A percentile compares a stretch with the other conserved stretches of the same genome.
phyloP scores from a whole-genome alignment of 2,888 invertebrate genomes.

The Calameuta pallipes region DNA sequence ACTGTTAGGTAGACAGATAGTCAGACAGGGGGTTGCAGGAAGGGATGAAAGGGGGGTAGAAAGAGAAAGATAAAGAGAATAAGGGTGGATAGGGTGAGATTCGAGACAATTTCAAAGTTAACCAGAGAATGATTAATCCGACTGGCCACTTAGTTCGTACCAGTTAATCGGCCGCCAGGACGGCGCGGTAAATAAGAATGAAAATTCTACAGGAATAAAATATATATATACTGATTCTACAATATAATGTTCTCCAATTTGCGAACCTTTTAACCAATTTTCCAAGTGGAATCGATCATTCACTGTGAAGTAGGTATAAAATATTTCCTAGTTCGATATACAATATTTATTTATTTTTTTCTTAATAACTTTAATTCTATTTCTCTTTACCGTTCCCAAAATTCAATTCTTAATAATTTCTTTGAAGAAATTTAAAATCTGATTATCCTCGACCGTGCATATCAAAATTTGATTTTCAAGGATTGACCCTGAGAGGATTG shows the following conservation, averaged over 20 bases:
- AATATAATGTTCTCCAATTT: too few relatives aligned
- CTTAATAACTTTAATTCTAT: not conserved
- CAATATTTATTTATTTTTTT: slow-evolving; percentile 1
- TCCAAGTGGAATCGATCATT: too few relatives aligned
- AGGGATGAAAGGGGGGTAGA: not conserved
- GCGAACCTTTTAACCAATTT: too few relatives aligned
- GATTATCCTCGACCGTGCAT: too few relatives aligned
- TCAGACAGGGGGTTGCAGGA: not conserved
- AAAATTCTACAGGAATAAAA: too few relatives aligned
- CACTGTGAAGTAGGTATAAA: too few relatives aligned
- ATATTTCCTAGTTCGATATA: not conserved
- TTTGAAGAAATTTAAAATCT: too few relatives aligned
- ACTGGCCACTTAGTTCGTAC: slow-evolving; percentile 13
- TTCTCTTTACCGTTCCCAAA: not conserved
- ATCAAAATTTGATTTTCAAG: too few relatives aligned
- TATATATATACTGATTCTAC: too few relatives aligned
- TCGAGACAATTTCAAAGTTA: slow-evolving; percentile 22
- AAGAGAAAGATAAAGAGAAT: not conserved
- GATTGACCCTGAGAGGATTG: too few relatives aligned
- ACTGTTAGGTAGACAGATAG: slow-evolving; percentile 2
- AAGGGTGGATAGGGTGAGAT: not conserved
- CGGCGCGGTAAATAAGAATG: too few relatives aligned
- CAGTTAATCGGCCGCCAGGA: too few relatives aligned
- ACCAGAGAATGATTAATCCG: slow-evolving; percentile 17
- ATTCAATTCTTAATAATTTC: not conserved